Base-by-base conservation (phyloP, 2,888 invertebrate genomes). In the Hipparchia sbordonii region DNA sequence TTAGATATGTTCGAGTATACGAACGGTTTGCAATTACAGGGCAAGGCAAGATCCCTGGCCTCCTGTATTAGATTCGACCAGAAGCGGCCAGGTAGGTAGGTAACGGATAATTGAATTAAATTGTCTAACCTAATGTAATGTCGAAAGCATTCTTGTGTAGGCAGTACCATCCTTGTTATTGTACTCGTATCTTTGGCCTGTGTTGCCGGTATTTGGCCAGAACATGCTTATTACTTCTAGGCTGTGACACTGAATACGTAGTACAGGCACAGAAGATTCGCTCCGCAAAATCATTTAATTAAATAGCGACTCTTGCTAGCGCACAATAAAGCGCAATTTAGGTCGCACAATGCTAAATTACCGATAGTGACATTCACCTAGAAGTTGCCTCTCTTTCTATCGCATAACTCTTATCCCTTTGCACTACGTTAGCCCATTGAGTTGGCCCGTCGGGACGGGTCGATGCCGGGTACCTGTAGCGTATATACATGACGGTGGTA, bases 41-140 rank as follows among this genome's bases (percentile, higher is more conserved):
- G 51, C 51, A 52, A 65, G 39, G 65, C 65, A 65, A 65, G 51
- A 33, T 10, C 12, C 51, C n/a, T 52, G 33, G 48, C 23, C 52
- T 10, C 51, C 52, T 12, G 65, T 65, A 52, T 65, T 65, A 51
- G 65, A 65, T 65, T 52, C 46, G 62, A n/a, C 51, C 52, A 51
- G 63, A n/a, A n/a, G 51, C 51, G 51, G 10, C 51, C 51, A 65
- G 33, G 65, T 65, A 65, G 23, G 23, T 23, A 23, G 23, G 23
- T 23, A 51, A 6, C 33, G 63, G 51, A 12, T 65, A 65, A 65
- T 65, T 65, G 65, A 65, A 65, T 65, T 65, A 65, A 65, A 65
- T 65, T 65, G 65, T 65, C 52, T 65, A 52, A 52, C 52, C 46
- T 62, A 48, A 52, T 51, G 33, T 65, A 48, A 52, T 51, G 33